Conservation (phyloP, 2,113 vertebrate genomes). For the Nymphicus hollandicus region DNA sequence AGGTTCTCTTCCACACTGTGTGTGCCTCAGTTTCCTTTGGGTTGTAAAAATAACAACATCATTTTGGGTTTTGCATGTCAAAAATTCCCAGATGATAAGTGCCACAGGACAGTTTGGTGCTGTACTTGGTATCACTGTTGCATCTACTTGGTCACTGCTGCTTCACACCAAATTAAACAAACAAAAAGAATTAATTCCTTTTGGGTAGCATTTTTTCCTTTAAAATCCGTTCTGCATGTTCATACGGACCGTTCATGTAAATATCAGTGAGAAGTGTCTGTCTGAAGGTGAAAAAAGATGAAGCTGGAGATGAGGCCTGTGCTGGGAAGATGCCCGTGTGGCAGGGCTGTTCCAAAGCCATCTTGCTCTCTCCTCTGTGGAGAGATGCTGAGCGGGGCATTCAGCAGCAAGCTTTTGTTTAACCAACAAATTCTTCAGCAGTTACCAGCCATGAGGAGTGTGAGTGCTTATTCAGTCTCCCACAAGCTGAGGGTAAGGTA, state of each 20-base stretch:
- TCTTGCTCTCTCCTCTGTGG: neutral
- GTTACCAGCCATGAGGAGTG: neutral
- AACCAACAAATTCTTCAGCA: fast-evolving
- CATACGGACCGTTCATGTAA: neutral
- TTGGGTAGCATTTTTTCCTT: neutral
- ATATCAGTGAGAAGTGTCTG: neutral
- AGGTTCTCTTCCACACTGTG: fast-evolving
- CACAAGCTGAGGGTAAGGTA: neutral
- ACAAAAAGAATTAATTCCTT: neutral
- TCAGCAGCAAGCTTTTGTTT: neutral
- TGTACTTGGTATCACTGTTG: neutral
- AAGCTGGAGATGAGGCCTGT: neutral
- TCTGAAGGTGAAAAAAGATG: neutral
- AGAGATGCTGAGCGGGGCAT: neutral
- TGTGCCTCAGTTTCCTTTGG: neutral
- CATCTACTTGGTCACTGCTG: neutral
- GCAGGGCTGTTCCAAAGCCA: neutral
- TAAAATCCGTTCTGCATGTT: fast-evolving
- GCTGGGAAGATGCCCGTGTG: neutral
- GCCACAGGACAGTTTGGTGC: neutral
- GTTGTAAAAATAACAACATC: neutral
- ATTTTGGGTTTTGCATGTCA: neutral
- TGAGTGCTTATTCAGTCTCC: fast-evolving
- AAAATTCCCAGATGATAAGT: neutral
- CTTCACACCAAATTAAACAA: neutral